phyloP scores from a whole-genome alignment of 2,888 invertebrate genomes.

The Iselma pallidipennis region DNA sequence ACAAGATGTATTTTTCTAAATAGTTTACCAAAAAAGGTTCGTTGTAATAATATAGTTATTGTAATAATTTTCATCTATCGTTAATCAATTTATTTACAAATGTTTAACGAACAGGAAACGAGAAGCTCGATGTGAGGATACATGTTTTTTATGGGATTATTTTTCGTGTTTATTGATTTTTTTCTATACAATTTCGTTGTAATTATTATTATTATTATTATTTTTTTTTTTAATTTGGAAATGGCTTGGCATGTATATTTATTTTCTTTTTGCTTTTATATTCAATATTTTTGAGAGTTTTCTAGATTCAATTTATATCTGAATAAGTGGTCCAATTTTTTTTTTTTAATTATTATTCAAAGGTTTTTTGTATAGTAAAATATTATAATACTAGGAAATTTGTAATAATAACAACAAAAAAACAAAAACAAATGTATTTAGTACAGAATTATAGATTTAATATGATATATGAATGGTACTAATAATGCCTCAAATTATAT shows the following conservation, averaged over 20 bases:
- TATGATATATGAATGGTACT: conserved; percentile 10
- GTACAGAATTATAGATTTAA: conserved; percentile 38
- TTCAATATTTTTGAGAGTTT: conserved; percentile 9
- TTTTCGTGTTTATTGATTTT: conserved; percentile 21
- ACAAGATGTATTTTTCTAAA: conserved; percentile 12
- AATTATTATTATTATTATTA: conserved; percentile 2
- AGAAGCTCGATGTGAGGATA: conserved; percentile 23
- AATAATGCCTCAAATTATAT: conserved; percentile 21
- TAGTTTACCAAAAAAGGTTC: background rate
- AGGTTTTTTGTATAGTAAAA: conserved; percentile 40
- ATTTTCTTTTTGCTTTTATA: conserved; percentile 13
- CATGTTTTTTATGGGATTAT: conserved; percentile 18
- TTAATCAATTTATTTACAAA: conserved; percentile 26
- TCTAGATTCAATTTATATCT: conserved; percentile 1
- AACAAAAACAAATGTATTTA: conserved; percentile 32
- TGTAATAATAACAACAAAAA: conserved; percentile 29
- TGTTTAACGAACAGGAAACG: conserved; percentile 15
- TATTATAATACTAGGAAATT: background rate
- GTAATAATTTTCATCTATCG: conserved; percentile 34
- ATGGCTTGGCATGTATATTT: conserved; percentile 12
- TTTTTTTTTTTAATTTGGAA: conserved; percentile 7
- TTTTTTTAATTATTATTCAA: conserved; percentile 34
- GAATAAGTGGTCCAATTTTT: conserved; percentile 37
- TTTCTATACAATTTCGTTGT: conserved; percentile 2
- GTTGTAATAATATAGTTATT: background rate